Conservation (phyloP, 2,113 vertebrate species). For the Stegastes partitus region DNA sequence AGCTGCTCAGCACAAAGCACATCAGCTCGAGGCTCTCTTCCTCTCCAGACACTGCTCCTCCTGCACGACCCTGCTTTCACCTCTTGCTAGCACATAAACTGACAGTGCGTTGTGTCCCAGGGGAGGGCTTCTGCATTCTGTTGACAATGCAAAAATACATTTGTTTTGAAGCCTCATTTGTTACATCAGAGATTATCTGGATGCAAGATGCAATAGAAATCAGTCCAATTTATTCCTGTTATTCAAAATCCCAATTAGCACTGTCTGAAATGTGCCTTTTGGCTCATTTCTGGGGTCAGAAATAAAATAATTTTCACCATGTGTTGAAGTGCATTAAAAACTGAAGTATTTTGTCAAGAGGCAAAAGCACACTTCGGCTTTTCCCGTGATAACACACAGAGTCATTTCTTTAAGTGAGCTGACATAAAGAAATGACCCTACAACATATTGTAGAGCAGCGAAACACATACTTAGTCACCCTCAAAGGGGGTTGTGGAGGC, state of each 20-base stretch:
- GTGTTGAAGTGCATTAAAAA: too few species aligned
- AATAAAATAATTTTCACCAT: too few species aligned
- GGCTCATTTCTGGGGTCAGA: too few species aligned
- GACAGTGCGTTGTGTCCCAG: background rate
- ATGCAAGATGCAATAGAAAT: background rate
- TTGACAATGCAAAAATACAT: slow-evolving; percentile 25
- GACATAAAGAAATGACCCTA: too few species aligned
- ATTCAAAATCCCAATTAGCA: background rate
- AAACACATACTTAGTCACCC: too few species aligned
- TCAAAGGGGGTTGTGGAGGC: too few species aligned
- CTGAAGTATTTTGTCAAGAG: too few species aligned
- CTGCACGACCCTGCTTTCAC: slow-evolving; percentile 16
- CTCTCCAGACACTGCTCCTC: slow-evolving; percentile 10
- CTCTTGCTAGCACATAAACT: slow-evolving; percentile 18
- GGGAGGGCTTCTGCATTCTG: background rate
- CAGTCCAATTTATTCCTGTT: background rate
- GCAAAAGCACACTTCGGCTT: too few species aligned
- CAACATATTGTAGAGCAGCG: background rate
- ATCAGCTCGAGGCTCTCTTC: slow-evolving; percentile 29
- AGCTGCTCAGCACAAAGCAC: slow-evolving; percentile 32
- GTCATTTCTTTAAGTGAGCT: too few species aligned
- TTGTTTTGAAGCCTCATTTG: slow-evolving; percentile 17
- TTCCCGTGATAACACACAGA: too few species aligned
- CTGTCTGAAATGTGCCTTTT: too few species aligned
- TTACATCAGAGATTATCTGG: background rate